These are phyloP conservation scores for Bufo bufo DNA, from an alignment of 2,113 vertebrate genomes.

Conservation along the genomic window DNA sequence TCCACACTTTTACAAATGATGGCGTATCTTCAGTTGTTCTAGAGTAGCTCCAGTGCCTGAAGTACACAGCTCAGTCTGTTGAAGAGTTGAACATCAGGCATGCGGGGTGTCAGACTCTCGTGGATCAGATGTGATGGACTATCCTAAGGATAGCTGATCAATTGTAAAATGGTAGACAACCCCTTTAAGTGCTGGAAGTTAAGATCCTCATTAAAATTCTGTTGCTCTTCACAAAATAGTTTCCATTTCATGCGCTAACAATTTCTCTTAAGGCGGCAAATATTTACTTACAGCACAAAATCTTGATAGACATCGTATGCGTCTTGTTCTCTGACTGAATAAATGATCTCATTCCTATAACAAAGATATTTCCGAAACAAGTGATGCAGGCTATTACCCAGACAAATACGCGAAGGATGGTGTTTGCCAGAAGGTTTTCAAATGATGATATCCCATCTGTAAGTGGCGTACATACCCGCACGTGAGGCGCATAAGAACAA, in stretches of 20 bases:
- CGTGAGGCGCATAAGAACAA: constrained; percentile 80
- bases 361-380: constrained; percentile 84
- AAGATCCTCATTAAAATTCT: not conserved
- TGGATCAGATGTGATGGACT: no score
- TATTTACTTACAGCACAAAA: constrained; percentile 76
- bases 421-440: constrained; percentile 82
- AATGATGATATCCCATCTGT: constrained; percentile 84
- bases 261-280: not conserved
- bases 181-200: no score
- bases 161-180: no score
- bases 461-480: constrained; percentile 80
- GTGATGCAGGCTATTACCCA: constrained; percentile 86
- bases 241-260: not conserved
- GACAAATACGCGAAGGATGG: constrained; percentile 81
- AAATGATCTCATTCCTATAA: constrained; percentile 84
- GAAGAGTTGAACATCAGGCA: no score
- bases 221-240: not conserved
- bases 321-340: constrained; percentile 82
- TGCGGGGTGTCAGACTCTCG: no score
- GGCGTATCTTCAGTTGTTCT: no score
- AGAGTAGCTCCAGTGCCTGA: no score
- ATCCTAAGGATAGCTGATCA: no score
- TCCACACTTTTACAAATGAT: no score
- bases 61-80: no score
- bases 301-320: constrained; percentile 83